Percentiles rank a stretch among this genome's conserved stretches.
Conservation (phyloP, 2,888 invertebrate species). For the Nebria brevicollis region DNA sequence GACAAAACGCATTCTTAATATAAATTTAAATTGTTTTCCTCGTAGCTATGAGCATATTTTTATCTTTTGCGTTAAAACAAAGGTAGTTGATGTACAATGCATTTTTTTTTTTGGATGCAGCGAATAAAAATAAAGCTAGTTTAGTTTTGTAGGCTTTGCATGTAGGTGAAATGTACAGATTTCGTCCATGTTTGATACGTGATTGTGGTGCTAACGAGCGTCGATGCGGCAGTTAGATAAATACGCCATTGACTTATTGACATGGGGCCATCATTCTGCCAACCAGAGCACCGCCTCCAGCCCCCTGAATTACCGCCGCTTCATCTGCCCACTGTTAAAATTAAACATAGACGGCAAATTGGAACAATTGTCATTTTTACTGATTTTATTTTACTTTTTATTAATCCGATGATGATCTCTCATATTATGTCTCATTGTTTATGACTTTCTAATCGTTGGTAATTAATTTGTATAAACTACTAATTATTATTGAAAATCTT, state of each 20-base stretch:
- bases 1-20: no score
- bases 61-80: no score
- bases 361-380: not conserved
- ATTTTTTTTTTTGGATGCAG: not conserved
- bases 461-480: no score
- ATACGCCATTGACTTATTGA: conserved; percentile 42
- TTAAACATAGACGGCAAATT: conserved; percentile 8
- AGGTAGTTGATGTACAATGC: not conserved
- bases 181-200: conserved; percentile 36
- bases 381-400: not conserved
- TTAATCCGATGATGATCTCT: not conserved
- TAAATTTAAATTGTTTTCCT: no score
- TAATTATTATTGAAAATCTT: no score
- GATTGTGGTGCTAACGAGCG: conserved; percentile 37
- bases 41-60: no score
- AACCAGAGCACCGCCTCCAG: conserved; percentile 11
- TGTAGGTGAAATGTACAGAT: conserved; percentile 33
- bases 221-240: conserved; percentile 42
- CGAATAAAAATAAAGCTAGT: conserved; percentile 37
- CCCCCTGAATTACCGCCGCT: conserved; percentile 7
- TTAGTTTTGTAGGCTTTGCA: conserved; percentile 31
- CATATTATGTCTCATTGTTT: not conserved
- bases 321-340: not conserved
- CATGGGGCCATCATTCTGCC: conserved; percentile 11
- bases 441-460: no score